phyloP scores from a whole-genome alignment of 2,888 invertebrate species.

The Epirrhoe alternata region DNA sequence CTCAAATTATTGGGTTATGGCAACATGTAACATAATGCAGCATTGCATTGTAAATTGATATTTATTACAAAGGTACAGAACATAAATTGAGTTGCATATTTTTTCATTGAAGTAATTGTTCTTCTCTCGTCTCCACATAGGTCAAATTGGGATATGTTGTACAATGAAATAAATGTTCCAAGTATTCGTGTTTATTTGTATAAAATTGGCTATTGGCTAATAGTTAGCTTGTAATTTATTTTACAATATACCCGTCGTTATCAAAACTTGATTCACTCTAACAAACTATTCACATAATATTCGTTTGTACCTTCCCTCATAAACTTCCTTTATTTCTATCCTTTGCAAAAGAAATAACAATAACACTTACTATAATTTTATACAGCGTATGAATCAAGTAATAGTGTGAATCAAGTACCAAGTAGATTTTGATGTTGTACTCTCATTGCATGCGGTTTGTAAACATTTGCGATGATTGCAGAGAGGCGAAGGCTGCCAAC shows the following conservation, averaged over 20 bases:
- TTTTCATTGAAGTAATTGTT: not conserved
- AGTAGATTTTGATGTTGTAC: constrained; percentile 18
- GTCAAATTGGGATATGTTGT: constrained; percentile 2
- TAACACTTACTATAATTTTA: too few species aligned
- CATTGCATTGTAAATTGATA: not conserved
- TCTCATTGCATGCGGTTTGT: not conserved
- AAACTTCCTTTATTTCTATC: too few species aligned
- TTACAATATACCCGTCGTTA: not conserved
- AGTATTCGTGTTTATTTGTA: not conserved
- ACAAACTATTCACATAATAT: too few species aligned
- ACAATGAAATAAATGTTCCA: not conserved
- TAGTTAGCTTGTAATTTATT: not conserved
- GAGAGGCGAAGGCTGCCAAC: constrained; percentile 67
- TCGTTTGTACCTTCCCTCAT: not conserved
- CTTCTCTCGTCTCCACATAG: not conserved
- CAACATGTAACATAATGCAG: not conserved
- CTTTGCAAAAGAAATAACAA: too few species aligned
- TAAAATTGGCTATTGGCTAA: not conserved
- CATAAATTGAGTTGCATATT: too few species aligned
- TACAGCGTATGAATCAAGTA: not conserved
- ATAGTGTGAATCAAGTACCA: constrained; percentile 15
- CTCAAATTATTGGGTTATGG: not conserved
- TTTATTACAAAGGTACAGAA: not conserved
- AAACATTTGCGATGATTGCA: constrained; percentile 49
- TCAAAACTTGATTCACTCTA: constrained; percentile 1